Evolutionary conservation across 2,888 invertebrate species (phyloP), one percentile per base, ranked within the genome.

Genomic region (Sphaerophoria rueppellii): DNA sequence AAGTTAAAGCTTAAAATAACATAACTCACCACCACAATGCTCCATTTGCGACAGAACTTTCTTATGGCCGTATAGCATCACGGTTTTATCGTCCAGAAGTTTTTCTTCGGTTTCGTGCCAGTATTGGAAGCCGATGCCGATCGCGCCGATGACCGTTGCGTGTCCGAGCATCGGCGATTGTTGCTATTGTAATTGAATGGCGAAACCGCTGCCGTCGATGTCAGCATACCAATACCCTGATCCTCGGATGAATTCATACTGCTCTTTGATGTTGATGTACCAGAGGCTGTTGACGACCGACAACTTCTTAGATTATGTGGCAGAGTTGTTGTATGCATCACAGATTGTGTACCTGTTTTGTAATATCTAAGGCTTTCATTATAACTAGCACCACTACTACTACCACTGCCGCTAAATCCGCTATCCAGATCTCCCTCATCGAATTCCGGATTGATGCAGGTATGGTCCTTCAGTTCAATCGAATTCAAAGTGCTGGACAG

Each of bases 341-440:
- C 88, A 86, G 81, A 86, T 86, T 86, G 82, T 87, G 89, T 89
- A 87, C 89, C 90, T 82, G 92, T 90, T 88, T 92, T 92, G 85
- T 92, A 91, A 88, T 92, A 92, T 87, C 95, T 93, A 89, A 95
- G 92, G 91, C 95, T 95, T 88, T 95, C 95, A 48, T 95, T 95
- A 92, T 96, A 96, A 93, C 96, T 96, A 91, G 95, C 96, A 90
- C 96, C 96, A 91, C 96, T 96, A 89, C 96, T 96, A 93, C 96
- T 96, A 88, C 92, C 92, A 87, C 92, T 92, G 92, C 92, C 92
- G 86, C 92, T 92, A 92, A 96, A 96, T 77, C 96, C 96, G 91
- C 96, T 96, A 92, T 96, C 96, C 90, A 96, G 93, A 91, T 96
- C 96, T 52, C 92, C 92, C 88, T 92, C 91, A 81, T 91, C 92